Evolutionary conservation across 2,888 invertebrate species (phyloP), one percentile per base, ranked within the genome.

Genomic region (Polydrusus tereticollis): DNA sequence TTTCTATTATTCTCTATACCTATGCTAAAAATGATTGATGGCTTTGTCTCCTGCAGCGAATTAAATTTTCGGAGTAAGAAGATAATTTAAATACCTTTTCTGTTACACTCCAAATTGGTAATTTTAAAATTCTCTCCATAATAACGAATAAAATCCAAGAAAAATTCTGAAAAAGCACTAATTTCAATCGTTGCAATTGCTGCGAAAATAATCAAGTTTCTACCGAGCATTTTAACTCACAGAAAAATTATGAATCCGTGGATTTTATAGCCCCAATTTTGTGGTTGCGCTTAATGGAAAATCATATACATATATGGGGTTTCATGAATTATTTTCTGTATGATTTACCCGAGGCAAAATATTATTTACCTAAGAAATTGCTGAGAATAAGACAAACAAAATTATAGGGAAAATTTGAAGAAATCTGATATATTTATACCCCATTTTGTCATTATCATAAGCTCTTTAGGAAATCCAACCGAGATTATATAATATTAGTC

Each of bases 71-170:
- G 18, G 16, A 43, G 21, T 8, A 36, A 10, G 10, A 6, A 36
- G 2, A 36, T 38, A 41, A 18, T 6, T 12, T 14, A 10, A 38
- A 36, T 72, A 71, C 74, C 71, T 43, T 38, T 66, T 69, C 62
- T 55, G 23, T 60, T 59, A 41, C 66, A 69, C 41, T 47, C 41
- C 55, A 65, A 69, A 0, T 52, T 47, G 20, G 55, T 69, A 18
- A 69, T 20, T 50, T 29, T 43, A 41, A 60, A 60, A 41, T 55
- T 43, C 12, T 29, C 45, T 58, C 67, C 63, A 47, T 62, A 60
- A 50, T 20, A 52, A 33, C 63, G 36, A 8, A 72, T 14, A 55
- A 72, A 68, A 52, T 64, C 75, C 33, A 63, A 29, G 33, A 73
- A 58, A 65, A 55, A 55, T 0, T 23, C 16, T 6, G 21, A 14